Evolutionary conservation across 92 coral and sea anemone genomes (phyloP), one percentile per base, ranked within the genome.

Genomic region (Phenganax subtilis): DNA sequence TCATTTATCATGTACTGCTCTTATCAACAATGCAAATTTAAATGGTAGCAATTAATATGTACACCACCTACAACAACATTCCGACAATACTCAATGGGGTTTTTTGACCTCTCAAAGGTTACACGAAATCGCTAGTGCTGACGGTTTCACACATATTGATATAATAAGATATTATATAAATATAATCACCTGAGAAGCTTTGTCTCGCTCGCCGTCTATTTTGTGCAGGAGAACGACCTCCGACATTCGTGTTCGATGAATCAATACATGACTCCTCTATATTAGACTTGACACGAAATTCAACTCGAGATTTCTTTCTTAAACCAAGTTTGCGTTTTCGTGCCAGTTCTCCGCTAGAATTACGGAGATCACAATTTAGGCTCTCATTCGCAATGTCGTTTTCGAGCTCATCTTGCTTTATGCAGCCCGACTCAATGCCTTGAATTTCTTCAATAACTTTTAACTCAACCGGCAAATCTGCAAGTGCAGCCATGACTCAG

Each of bases 261-360:
- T 72, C 77, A 47, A 52, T 51, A 30, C 77, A 47, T 72, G n/a
- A 72, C 12, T 72, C 10, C 4, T 14, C 58, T 47, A 51, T 58
- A 6, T 54, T 53, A 14, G 77, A 12, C 52, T 51, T 72, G 52
- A 72, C 77, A 72, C 77, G 28, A 72, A 72, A 72, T 52, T 72
- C 77, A 7, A 72, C 77, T 20, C 59, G 77, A 51, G 77, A 72
- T 27, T 72, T 72, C 31, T 54, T 54, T 12, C 77, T 72, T 51
- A 51, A n/a, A 54, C 31, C 52, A 72, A 17, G 14, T 27, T 3
- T 72, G 47, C 28, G 77, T 53, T 72, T 51, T n/a, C 51, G 77
- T 72, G 8, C 27, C 52, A 37, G 57, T 7, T 51, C 52, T 17
- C 58, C 15, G 5, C 52, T 52, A 20, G 57, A 28, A 3, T 67